phyloP scores from a whole-genome alignment of 1,140 invertebrate species.

The Ruditapes philippinarum region DNA sequence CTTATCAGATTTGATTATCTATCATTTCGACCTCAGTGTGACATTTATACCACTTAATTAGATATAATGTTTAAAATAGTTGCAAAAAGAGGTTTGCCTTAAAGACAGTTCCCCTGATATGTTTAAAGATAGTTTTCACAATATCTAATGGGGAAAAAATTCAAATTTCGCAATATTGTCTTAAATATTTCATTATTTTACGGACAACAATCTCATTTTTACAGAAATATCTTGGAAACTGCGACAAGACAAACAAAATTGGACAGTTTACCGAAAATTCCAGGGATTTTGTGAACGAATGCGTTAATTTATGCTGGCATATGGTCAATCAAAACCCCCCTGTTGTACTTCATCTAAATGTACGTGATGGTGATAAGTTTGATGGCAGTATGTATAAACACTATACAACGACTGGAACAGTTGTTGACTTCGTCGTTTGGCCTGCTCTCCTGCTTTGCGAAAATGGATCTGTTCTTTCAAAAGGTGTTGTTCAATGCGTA shows the following conservation, averaged over 20 bases:
- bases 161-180: background rate
- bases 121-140: background rate
- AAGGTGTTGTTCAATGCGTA: slow-evolving; percentile 31
- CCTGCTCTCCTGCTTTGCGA: slow-evolving; percentile 25
- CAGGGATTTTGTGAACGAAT: background rate
- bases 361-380: background rate
- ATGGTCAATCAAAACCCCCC: slow-evolving; percentile 56
- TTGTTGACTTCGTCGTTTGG: slow-evolving; percentile 52
- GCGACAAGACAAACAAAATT: background rate
- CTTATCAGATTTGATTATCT: too few relatives aligned
- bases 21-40: too few relatives aligned
- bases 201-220: background rate
- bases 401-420: slow-evolving; percentile 38
- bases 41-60: too few relatives aligned
- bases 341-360: background rate
- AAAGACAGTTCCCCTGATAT: background rate
- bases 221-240: background rate
- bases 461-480: slow-evolving; percentile 13
- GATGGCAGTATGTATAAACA: background rate
- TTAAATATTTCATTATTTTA: background rate
- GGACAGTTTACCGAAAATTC: background rate
- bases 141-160: background rate
- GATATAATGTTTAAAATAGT: too few relatives aligned
- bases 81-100: too few relatives aligned
- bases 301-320: slow-evolving; percentile 12